Evolutionary conservation across 2,113 vertebrate species (phyloP).

Genomic region (Leptocoma aspasia): DNA sequence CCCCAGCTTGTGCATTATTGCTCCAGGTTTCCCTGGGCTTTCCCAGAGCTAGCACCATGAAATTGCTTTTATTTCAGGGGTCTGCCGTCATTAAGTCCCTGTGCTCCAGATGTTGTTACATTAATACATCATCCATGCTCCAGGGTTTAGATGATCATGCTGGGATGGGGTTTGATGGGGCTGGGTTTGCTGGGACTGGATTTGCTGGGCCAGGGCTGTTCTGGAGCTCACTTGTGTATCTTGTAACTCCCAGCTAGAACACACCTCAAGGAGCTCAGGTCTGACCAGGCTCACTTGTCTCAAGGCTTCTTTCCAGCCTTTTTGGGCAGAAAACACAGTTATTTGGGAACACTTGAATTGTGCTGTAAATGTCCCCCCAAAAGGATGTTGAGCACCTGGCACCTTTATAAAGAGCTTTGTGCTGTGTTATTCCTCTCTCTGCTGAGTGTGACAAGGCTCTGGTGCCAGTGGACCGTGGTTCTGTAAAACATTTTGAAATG

Average conservation of each 20-base stretch:
- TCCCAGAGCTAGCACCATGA: neutral
- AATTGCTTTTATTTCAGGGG: neutral
- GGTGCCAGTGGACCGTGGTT: neutral
- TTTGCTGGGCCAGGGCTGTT: neutral
- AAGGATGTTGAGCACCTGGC: neutral
- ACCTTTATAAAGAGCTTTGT: neutral
- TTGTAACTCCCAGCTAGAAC: neutral
- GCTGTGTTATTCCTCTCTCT: neutral
- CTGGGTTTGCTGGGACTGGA: neutral
- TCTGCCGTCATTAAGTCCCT: neutral
- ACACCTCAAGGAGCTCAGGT: neutral
- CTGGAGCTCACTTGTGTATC: neutral
- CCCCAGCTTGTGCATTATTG: neutral
- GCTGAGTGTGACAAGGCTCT: neutral
- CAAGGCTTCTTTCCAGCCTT: neutral
- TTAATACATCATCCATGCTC: neutral
- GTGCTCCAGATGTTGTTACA: neutral
- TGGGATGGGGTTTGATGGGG: neutral
- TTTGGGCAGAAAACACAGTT: neutral
- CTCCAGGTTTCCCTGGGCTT: neutral
- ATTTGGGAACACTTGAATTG: neutral
- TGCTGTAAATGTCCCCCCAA: neutral
- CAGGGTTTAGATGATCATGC: neutral
- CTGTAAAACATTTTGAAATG: constrained; percentile 15
- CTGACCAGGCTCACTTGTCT: neutral